Conservation (phyloP, 2,113 vertebrate genomes). For the Pseudopodoces humilis region DNA sequence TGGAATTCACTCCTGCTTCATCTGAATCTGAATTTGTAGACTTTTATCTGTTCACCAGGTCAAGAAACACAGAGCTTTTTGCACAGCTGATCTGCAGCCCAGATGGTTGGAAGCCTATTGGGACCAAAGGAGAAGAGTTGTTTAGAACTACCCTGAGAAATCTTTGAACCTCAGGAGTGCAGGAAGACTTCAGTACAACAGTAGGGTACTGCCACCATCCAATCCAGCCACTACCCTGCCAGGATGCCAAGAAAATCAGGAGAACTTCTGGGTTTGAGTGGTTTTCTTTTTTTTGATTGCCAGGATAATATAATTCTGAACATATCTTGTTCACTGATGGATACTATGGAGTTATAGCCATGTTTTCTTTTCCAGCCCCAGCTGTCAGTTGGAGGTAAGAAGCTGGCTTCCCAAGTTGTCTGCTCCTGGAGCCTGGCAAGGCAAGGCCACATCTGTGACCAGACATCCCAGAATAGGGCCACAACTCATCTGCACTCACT, state of each 20-base stretch:
- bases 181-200: not conserved
- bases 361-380: not conserved
- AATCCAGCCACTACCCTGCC: not conserved
- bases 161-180: not conserved
- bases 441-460: not conserved
- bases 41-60: not conserved
- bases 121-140: not conserved
- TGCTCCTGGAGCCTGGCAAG: not conserved
- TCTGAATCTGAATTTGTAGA: not conserved
- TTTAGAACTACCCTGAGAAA: not conserved
- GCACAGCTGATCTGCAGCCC: not conserved
- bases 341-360: not conserved
- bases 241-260: not conserved
- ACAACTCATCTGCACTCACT: not conserved
- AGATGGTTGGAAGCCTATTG: not conserved
- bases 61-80: not conserved
- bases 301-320: not conserved
- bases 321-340: not conserved
- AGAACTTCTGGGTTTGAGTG: not conserved
- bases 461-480: not conserved
- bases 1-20: not conserved
- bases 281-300: not conserved
- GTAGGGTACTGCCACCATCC: not conserved
- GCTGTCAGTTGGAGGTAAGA: not conserved
- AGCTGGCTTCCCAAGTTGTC: not conserved